Percentiles rank a stretch among this genome's conserved stretches.
Conservation (phyloP, 2,888 invertebrate genomes). For the Lasioglossum malachurum region DNA sequence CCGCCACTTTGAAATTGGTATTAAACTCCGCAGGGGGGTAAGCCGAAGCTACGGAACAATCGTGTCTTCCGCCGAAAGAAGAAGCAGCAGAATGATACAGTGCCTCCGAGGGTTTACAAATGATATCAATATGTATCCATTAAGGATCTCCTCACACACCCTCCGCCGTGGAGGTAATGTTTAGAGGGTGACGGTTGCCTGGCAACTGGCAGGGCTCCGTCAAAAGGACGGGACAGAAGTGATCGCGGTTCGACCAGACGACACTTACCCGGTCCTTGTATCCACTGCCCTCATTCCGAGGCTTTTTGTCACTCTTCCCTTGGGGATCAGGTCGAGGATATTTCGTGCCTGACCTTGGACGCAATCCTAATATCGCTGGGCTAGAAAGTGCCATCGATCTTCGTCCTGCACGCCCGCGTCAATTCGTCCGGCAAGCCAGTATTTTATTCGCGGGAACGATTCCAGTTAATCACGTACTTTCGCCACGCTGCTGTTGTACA, state of each 20-base stretch:
- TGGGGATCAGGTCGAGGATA: slow-evolving; percentile 42
- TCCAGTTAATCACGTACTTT: too few species aligned
- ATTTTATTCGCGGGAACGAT: neutral
- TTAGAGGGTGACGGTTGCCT: slow-evolving; percentile 57
- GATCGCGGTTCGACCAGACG: slow-evolving; percentile 77
- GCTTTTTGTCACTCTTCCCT: neutral
- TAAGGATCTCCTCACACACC: slow-evolving; percentile 61
- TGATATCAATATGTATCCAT: slow-evolving; percentile 82
- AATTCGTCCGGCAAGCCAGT: slow-evolving; percentile 32
- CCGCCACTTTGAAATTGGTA: slow-evolving; percentile 11
- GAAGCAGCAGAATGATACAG: slow-evolving; percentile 27
- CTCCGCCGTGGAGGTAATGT: slow-evolving; percentile 62
- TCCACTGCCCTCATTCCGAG: slow-evolving; percentile 53
- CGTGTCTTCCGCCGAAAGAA: slow-evolving; percentile 27
- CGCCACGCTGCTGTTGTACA: neutral
- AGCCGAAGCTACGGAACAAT: slow-evolving; percentile 31
- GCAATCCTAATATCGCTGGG: slow-evolving; percentile 50
- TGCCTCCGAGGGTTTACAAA: slow-evolving; percentile 73
- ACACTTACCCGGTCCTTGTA: slow-evolving; percentile 60
- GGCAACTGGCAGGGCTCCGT: slow-evolving; percentile 60
- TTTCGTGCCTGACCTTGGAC: slow-evolving; percentile 54
- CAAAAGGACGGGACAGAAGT: slow-evolving; percentile 70
- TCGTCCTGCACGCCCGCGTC: slow-evolving; percentile 14
- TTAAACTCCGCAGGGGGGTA: neutral
- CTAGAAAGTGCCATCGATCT: slow-evolving; percentile 6